A percentile compares a stretch with the other conserved stretches of the same genome.
Evolutionary conservation across 2,888 invertebrate species (phyloP).

Genomic region (Coelinius sp.): DNA sequence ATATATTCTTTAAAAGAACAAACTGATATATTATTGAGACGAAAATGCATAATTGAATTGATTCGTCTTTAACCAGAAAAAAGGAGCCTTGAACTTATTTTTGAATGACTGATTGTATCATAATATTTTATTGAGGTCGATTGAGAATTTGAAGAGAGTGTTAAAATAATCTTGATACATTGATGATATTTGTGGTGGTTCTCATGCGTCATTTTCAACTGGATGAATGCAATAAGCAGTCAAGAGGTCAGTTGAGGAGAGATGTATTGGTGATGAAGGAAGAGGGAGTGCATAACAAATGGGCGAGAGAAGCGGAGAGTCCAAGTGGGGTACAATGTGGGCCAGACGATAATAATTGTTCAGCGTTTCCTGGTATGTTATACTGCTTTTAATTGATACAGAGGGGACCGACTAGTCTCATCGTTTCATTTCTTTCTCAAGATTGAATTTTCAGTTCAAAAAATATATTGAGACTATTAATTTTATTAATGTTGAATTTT

Average conservation of each 20-base stretch:
- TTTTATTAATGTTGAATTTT: not conserved
- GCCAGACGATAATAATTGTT: constrained; percentile 66
- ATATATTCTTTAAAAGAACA: not conserved
- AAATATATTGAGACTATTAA: not conserved
- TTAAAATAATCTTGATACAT: constrained; percentile 4
- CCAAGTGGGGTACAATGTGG: constrained; percentile 54
- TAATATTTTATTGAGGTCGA: constrained; percentile 33
- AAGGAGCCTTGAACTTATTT: constrained; percentile 18
- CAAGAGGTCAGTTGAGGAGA: constrained; percentile 28
- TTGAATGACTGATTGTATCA: not conserved
- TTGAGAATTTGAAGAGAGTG: constrained; percentile 18
- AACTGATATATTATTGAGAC: not conserved
- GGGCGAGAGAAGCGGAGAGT: constrained; percentile 25
- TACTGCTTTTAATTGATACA: constrained; percentile 61
- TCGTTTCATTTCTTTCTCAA: constrained; percentile 35
- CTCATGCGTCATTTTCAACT: not conserved
- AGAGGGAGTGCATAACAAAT: constrained; percentile 39
- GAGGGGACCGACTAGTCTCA: constrained; percentile 54
- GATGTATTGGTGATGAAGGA: constrained; percentile 49
- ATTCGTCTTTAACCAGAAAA: constrained; percentile 1
- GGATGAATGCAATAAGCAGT: constrained; percentile 32
- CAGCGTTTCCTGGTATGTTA: constrained; percentile 64
- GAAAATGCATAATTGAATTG: not conserved
- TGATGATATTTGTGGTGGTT: not conserved
- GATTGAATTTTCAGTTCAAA: too few relatives aligned